Base-by-base conservation (phyloP, 2,113 vertebrate genomes). In the Bos javanicus region DNA sequence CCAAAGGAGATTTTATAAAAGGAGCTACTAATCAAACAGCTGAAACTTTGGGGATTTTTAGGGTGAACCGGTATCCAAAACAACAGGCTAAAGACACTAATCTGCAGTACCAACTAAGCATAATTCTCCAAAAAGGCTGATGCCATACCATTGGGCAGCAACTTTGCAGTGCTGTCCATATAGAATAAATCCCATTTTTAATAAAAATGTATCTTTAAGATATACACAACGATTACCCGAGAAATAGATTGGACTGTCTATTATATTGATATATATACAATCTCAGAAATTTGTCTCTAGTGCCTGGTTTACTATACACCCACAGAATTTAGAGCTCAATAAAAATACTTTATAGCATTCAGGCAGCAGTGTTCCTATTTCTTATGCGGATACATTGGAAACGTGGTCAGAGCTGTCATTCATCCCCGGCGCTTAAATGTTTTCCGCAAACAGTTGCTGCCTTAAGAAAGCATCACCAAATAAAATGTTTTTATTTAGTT, bases 191-290 rank as follows among this genome's bases (percentile, higher is more conserved):
- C 94, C 97, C 94, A 93, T 97, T 98, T 98, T 98, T 97, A 98
- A 98, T 97, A 95, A 97, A 98, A 98, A 97, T 96, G 97, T 95
- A 97, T 98, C 98, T 97, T 97, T 97, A 97, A 98, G 96, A 97
- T 98, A 98, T 97, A 98, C 5, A 94, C 85, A 97, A 95, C 71
- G 80, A 98, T 98, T 98, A 97, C 91, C 50, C 97, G 60, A 94
- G 97, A 97, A 98, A 97, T 98, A 98, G 97, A 98, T 98, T 98
- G 95, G 91, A 80, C 93, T 98, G 95, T 97, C 97, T 96, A 97
- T 98, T 98, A 97, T 97, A 97, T 97, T 98, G 98, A 98, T 98
- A 98, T 94, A 98, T 96, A 96, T 54, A 85, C 95, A 95, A 85
- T 96, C 97, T 97, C n/a, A 4, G 95, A 98, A 98, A 98, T 98